phyloP scores from a whole-genome alignment of 1,140 invertebrate species.

The Drosophila albomicans region DNA sequence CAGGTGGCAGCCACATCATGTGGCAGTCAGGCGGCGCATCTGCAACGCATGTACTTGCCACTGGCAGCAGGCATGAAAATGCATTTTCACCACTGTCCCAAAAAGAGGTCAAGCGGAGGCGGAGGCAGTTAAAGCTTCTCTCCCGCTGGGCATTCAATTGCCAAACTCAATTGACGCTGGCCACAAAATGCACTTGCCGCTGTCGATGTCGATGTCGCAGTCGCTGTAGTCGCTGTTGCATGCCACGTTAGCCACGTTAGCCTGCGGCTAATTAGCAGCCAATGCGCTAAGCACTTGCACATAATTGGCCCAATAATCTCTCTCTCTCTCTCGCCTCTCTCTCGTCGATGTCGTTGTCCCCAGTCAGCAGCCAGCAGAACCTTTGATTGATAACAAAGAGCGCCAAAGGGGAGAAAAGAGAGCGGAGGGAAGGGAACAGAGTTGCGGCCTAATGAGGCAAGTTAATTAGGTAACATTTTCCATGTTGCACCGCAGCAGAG shows the following conservation, averaged over 20 bases:
- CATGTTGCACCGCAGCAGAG: constrained; percentile 33
- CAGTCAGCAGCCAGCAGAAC: constrained; percentile 33
- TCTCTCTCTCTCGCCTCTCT: background rate
- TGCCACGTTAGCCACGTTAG: constrained; percentile 33
- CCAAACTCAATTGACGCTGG: constrained; percentile 65
- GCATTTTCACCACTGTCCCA: constrained; percentile 19
- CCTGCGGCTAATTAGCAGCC: constrained; percentile 72
- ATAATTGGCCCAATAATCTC: constrained; percentile 72
- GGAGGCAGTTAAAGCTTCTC: background rate
- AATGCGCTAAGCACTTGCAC: constrained; percentile 81
- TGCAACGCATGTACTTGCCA: constrained; percentile 49
- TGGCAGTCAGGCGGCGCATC: constrained; percentile 13
- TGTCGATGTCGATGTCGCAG: constrained; percentile 9
- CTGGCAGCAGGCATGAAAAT: constrained; percentile 20
- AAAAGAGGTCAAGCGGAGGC: constrained; percentile 33
- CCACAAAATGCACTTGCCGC: constrained; percentile 54
- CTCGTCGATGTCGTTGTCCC: background rate
- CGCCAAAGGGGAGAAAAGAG: background rate
- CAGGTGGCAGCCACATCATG: constrained; percentile 56
- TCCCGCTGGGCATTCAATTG: constrained; percentile 64
- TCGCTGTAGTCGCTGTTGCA: constrained; percentile 28
- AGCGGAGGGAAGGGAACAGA: background rate
- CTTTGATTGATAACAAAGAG: constrained; percentile 65
- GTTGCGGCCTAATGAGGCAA: constrained; percentile 69
- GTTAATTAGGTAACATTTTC: constrained; percentile 74